phyloP scores from a whole-genome alignment of 1,140 invertebrate species.

The Zaprionus davidi region DNA sequence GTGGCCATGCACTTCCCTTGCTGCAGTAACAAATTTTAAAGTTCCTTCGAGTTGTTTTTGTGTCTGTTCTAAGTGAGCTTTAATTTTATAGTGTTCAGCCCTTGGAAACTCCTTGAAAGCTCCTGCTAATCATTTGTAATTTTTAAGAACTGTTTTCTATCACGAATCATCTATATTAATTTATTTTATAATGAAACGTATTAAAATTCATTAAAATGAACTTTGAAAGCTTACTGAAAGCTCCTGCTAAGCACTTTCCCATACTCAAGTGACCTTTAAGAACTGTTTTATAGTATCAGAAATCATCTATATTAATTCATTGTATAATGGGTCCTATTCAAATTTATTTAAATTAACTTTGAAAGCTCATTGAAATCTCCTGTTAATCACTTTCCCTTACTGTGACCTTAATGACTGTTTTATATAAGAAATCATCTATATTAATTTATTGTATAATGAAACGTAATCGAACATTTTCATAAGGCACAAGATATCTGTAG shows the following conservation, averaged over 20 bases:
- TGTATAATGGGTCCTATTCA: too few species aligned
- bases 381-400: background rate
- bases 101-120: too few species aligned
- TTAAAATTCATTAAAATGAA: background rate
- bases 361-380: background rate
- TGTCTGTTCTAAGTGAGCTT: background rate
- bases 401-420: too few species aligned
- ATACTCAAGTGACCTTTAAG: too few species aligned
- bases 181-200: background rate
- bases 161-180: background rate
- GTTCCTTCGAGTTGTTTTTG: background rate
- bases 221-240: background rate
- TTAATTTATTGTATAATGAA: too few species aligned
- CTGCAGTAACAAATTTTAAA: background rate
- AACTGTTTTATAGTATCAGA: too few species aligned
- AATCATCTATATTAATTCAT: too few species aligned
- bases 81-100: background rate
- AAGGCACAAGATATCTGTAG: background rate
- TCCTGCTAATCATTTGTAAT: background rate
- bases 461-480: background rate
- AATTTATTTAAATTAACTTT: background rate
- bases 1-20: background rate
- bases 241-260: too few species aligned
- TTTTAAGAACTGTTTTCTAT: too few species aligned
- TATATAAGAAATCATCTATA: too few species aligned